Base-by-base conservation (phyloP, 1,140 invertebrate species). In the Luehdorfia chinensis region DNA sequence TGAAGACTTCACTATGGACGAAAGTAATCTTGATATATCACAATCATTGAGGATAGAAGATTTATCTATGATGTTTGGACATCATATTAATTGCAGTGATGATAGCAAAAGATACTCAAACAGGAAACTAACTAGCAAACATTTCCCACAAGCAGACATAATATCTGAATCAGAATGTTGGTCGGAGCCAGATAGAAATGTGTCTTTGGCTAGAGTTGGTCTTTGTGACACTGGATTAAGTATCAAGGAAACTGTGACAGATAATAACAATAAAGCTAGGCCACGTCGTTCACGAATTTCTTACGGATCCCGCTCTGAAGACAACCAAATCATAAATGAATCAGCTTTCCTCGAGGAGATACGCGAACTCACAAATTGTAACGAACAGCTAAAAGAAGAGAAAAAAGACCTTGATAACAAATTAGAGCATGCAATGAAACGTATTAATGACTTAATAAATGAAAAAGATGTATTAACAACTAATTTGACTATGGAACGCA, bases 181-280 rank as follows among this genome's bases (percentile, higher is more conserved):
- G 91, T 95, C 94, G 0, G 94, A 95, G 69, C 94, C 94, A 0
- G 94, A 96, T 63, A 89, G 93, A 47, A 91, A 90, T 45, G 93
- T 95, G 0, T 95, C 94, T 0, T 74, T 93, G 46, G 93, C 92
- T 0, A 88, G 94, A 49, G 95, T 95, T 28, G 94, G 94, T 1
- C 75, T 95, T 2, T 88, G 84, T 39, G 88, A 79, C 32, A 76
- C 76, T 6, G 77, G 75, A 7, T 52, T 81, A 1, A 53, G 47
- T 6, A 50, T 52, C 4, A 51, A 48, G 19, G 78, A 85, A 50
- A 68, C 63, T 8, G 58, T 56, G 11, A 71, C 72, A 0, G 79
- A 83, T 3, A 57, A 36, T 18, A 70, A 59, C 39, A 66, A 28
- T 28, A 31, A 66, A 47, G 59, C 55, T 43, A 55, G 66, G n/a